Evolutionary conservation across 2,888 invertebrate species (phyloP).

Genomic region (Harpalus rufipes): DNA sequence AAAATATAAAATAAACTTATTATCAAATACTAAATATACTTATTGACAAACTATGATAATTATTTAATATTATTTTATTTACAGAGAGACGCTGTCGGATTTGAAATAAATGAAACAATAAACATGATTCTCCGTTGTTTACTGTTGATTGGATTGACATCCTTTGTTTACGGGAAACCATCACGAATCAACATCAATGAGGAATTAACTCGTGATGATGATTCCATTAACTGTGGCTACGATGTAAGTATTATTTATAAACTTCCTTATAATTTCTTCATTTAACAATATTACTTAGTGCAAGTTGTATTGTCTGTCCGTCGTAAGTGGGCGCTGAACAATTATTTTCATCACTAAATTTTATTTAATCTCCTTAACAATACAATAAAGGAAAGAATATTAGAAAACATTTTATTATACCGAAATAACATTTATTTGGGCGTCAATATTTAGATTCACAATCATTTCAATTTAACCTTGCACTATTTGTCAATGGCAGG

Average conservation of each 20-base stretch:
- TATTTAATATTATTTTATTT: slow-evolving; percentile 50
- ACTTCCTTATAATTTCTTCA: slow-evolving; percentile 5
- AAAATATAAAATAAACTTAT: slow-evolving; percentile 19
- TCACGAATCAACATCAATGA: slow-evolving; percentile 21
- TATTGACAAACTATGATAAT: slow-evolving; percentile 18
- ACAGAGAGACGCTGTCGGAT: background rate
- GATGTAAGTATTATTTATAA: slow-evolving; percentile 46
- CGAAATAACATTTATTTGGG: no score
- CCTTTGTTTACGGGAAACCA: slow-evolving; percentile 49
- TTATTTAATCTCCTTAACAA: no score
- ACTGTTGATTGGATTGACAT: slow-evolving; percentile 35
- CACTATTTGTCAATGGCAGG: no score
- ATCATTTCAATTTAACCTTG: no score
- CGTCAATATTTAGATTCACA: no score
- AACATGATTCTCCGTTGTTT: slow-evolving; percentile 60
- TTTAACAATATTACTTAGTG: background rate
- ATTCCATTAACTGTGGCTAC: slow-evolving; percentile 56
- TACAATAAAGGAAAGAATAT: no score
- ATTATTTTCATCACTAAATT: no score
- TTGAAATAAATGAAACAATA: slow-evolving; percentile 52
- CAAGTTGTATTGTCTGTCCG: no score
- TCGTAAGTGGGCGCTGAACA: no score
- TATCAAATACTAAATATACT: slow-evolving; percentile 4
- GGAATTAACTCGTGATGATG: slow-evolving; percentile 30
- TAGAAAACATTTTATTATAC: no score